Percentiles rank a stretch among this genome's conserved stretches.
Conservation (phyloP, 2,888 invertebrate species). For the Xanthia icteritia region DNA sequence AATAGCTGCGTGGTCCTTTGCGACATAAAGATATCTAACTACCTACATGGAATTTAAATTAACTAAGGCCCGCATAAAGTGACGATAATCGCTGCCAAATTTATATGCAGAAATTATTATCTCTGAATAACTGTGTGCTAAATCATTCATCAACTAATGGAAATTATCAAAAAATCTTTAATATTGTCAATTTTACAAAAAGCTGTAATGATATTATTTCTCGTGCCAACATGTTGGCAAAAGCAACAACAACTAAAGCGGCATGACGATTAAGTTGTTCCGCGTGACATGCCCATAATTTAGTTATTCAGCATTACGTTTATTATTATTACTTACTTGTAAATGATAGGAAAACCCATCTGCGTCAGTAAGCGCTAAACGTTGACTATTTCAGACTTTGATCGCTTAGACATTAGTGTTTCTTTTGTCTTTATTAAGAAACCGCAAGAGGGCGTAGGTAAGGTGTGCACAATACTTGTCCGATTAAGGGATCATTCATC, state of each 20-base stretch:
- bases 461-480: neutral
- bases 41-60: neutral
- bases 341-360: slow-evolving; percentile 5
- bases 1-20: neutral
- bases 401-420: neutral
- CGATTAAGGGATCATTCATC: neutral
- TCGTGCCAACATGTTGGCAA: neutral
- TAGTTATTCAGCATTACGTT: neutral
- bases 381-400: neutral
- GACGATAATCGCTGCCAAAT: neutral
- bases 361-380: slow-evolving; percentile 24
- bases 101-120: neutral
- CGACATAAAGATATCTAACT: neutral
- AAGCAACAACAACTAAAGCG: too few relatives aligned
- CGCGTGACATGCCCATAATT: neutral
- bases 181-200: neutral
- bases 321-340: slow-evolving; percentile 1
- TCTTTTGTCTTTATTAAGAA: neutral
- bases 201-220: neutral
- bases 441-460: neutral
- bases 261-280: neutral
- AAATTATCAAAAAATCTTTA: neutral
- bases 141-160: neutral
- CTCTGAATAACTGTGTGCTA: neutral
- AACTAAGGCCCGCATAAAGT: neutral